Evolutionary conservation across 2,113 vertebrate genomes (phyloP).

Genomic region (Toxotes chatareus): DNA sequence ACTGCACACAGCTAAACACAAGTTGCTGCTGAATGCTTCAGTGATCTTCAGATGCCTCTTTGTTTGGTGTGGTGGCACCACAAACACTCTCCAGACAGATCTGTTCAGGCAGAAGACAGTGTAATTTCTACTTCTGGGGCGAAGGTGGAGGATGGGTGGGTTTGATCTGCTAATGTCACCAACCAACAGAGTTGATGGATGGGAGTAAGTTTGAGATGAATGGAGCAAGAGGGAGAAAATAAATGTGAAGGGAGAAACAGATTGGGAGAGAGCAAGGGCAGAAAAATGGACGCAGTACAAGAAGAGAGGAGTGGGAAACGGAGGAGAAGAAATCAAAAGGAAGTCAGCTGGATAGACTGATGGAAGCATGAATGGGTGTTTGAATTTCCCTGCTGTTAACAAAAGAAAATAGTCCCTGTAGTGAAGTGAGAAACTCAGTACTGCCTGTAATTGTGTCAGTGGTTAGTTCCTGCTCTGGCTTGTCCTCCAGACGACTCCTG

Average conservation of each 20-base stretch:
- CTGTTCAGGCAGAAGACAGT: neutral
- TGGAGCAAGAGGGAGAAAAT: neutral
- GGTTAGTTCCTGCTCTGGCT: neutral
- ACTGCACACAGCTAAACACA: neutral
- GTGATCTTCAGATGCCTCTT: neutral
- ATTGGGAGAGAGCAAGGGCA: neutral
- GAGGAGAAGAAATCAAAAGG: neutral
- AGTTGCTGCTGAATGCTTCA: neutral
- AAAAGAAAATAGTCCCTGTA: slow-evolving; percentile 6
- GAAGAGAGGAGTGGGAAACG: neutral
- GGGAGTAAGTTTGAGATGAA: slow-evolving; percentile 20
- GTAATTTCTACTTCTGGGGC: neutral
- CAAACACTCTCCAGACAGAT: neutral
- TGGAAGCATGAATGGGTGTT: neutral
- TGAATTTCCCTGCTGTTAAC: slow-evolving; percentile 24
- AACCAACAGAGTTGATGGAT: slow-evolving; percentile 9
- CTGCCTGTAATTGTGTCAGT: slow-evolving; percentile 21
- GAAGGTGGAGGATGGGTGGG: slow-evolving; percentile 9
- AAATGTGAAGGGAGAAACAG: too few species aligned
- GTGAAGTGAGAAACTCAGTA: slow-evolving; percentile 35
- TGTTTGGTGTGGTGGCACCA: too few species aligned
- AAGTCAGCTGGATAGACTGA: neutral
- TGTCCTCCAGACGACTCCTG: neutral
- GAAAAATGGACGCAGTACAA: neutral
- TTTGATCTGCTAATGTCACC: neutral